These are phyloP conservation scores for Ptychochromis oligacanthus DNA, from an alignment of 2,113 vertebrate genomes.

Conservation along the genomic window DNA sequence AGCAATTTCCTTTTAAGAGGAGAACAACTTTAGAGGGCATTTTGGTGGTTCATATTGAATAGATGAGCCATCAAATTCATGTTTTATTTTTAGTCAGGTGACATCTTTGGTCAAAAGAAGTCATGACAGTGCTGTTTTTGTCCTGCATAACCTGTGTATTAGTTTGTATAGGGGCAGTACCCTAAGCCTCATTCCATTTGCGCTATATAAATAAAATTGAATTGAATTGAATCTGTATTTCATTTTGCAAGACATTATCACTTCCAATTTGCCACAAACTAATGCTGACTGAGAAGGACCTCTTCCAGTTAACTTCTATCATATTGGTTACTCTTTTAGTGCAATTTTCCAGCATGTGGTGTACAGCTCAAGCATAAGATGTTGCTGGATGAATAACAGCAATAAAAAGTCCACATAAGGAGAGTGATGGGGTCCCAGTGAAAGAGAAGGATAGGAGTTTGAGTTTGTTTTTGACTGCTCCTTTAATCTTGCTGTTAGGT, in stretches of 20 bases:
- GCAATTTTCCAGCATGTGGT: not conserved
- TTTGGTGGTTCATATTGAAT: not conserved
- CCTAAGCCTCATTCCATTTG: too few species aligned
- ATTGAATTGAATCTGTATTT: too few species aligned
- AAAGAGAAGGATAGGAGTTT: not conserved
- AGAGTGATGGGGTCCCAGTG: not conserved
- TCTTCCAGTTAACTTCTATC: not conserved
- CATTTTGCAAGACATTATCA: not conserved
- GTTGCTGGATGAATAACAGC: not conserved
- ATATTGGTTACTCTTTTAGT: not conserved
- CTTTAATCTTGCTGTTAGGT: not conserved
- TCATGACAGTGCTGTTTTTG: not conserved
- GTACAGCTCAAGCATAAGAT: not conserved
- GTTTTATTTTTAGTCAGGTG: constrained; percentile 15
- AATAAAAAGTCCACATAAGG: not conserved
- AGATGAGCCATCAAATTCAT: not conserved
- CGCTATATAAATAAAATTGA: too few species aligned
- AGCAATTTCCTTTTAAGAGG: constrained; percentile 77
- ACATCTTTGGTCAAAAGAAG: not conserved
- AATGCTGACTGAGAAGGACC: too few species aligned
- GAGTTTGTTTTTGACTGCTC: not conserved
- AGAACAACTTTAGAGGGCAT: not conserved
- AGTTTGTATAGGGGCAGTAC: not conserved
- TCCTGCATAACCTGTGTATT: not conserved
- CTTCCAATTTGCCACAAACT: not conserved